A percentile compares a stretch with the other conserved stretches of the same genome.
phyloP scores from a whole-genome alignment of 2,797 vertebrate species.

The Eptatretus atami region DNA sequence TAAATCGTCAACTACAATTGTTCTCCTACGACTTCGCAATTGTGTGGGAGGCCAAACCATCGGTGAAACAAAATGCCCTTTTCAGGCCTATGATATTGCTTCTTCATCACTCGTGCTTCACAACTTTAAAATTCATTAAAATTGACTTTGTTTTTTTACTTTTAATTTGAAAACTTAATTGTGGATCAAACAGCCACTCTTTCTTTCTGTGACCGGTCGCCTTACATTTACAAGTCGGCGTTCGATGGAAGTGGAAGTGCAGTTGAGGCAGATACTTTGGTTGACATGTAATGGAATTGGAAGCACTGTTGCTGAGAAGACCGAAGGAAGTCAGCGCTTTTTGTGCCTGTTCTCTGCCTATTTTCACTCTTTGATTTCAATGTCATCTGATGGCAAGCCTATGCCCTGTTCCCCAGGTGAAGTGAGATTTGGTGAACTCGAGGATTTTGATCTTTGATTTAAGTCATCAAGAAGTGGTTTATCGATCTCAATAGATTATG shows the following conservation, averaged over 20 bases:
- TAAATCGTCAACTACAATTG: too few species aligned
- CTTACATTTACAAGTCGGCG: slow-evolving; percentile 71
- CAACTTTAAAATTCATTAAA: too few species aligned
- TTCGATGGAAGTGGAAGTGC: slow-evolving; percentile 90
- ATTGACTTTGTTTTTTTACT: too few species aligned
- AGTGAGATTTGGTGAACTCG: slow-evolving; percentile 20
- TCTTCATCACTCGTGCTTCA: too few species aligned
- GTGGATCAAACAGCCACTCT: slow-evolving; percentile 23
- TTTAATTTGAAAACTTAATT: not conserved
- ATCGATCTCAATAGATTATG: not conserved
- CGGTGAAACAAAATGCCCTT: too few species aligned
- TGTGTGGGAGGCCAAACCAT: too few species aligned
- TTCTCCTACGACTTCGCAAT: too few species aligned
- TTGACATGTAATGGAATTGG: slow-evolving; percentile 79
- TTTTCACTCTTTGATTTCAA: slow-evolving; percentile 65
- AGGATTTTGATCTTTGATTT: slow-evolving; percentile 3
- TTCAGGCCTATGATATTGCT: too few species aligned
- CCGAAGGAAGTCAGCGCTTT: slow-evolving; percentile 25
- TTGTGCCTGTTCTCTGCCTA: slow-evolving; percentile 44
- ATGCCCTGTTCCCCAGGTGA: slow-evolving; percentile 34
- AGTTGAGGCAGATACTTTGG: slow-evolving; percentile 36
- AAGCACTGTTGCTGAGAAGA: slow-evolving; percentile 22
- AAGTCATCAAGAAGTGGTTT: not conserved
- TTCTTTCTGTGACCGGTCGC: slow-evolving; percentile 53
- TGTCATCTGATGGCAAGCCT: slow-evolving; percentile 40